These are phyloP conservation scores for Tragelaphus strepsiceros DNA, from an alignment of 2,113 vertebrate species.

Conservation along the genomic window DNA sequence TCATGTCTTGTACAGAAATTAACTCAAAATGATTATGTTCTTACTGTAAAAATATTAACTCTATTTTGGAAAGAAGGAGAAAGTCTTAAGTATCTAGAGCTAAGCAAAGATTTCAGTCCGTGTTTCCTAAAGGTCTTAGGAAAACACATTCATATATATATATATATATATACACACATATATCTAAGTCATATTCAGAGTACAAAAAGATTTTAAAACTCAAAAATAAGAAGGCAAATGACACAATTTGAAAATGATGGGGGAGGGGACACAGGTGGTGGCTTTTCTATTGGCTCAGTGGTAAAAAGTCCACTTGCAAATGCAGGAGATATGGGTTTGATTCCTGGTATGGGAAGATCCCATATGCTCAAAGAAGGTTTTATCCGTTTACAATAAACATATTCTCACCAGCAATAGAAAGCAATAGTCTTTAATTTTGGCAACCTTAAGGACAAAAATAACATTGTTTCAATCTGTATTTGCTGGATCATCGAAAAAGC, in stretches of 20 bases:
- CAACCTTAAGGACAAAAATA: neutral
- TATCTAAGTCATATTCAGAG: neutral
- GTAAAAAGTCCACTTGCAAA: neutral
- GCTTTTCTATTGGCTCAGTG: neutral
- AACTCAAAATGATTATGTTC: neutral
- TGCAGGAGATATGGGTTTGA: neutral
- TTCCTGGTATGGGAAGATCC: no score
- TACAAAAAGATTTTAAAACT: neutral
- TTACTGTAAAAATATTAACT: neutral
- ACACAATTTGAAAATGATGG: neutral
- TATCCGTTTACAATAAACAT: neutral
- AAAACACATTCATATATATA: neutral
- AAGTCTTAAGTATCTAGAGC: neutral
- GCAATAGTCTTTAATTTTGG: neutral
- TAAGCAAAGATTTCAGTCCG: neutral
- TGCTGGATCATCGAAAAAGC: no score
- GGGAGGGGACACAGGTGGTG: accelerated
- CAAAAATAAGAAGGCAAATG: neutral
- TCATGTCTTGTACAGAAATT: neutral
- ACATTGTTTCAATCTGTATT: no score
- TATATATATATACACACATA: neutral
- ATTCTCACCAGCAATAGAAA: neutral
- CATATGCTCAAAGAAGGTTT: neutral
- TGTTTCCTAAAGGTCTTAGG: neutral
- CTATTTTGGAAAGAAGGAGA: neutral